Evolutionary conservation across 2,888 invertebrate genomes (phyloP).

Genomic region (Leptinotarsa peninsularis): DNA sequence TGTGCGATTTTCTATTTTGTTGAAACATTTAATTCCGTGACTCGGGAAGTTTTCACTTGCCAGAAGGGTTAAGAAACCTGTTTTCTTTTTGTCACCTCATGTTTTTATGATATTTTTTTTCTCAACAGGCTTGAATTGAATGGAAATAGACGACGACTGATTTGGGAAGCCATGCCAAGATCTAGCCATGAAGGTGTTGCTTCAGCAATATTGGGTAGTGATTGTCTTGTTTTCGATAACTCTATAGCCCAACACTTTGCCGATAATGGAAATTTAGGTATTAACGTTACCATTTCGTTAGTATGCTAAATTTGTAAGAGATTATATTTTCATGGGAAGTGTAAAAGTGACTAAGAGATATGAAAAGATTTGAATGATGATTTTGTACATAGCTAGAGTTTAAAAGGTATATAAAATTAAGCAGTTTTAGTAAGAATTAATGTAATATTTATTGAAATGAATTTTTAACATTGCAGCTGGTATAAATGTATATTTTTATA

Average conservation of each 20-base stretch:
- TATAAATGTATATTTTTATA: constrained; percentile 19
- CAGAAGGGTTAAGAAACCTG: background rate
- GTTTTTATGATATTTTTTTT: constrained; percentile 5
- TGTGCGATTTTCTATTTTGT: too few species aligned
- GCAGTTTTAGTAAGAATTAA: constrained; percentile 9
- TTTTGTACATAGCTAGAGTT: constrained; percentile 27
- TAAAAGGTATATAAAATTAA: constrained; percentile 8
- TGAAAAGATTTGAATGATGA: constrained; percentile 10
- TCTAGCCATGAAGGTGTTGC: constrained; percentile 99
- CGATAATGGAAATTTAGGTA: constrained; percentile 98
- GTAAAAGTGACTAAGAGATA: constrained; percentile 24
- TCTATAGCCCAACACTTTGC: constrained; percentile 98
- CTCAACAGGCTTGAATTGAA: constrained; percentile 88
- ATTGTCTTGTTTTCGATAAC: constrained; percentile 98
- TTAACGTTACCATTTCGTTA: constrained; percentile 98
- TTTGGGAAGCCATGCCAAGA: constrained; percentile 99
- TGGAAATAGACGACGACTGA: constrained; percentile 92
- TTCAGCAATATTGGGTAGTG: constrained; percentile 96
- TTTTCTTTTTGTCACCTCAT: background rate
- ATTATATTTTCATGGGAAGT: constrained; percentile 13
- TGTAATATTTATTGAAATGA: constrained; percentile 14
- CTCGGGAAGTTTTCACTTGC: too few species aligned
- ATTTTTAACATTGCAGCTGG: constrained; percentile 7
- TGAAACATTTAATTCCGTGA: too few species aligned
- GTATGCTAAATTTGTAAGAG: constrained; percentile 68